Base-by-base conservation (phyloP, 2,113 vertebrate species). In the Scomber japonicus region DNA sequence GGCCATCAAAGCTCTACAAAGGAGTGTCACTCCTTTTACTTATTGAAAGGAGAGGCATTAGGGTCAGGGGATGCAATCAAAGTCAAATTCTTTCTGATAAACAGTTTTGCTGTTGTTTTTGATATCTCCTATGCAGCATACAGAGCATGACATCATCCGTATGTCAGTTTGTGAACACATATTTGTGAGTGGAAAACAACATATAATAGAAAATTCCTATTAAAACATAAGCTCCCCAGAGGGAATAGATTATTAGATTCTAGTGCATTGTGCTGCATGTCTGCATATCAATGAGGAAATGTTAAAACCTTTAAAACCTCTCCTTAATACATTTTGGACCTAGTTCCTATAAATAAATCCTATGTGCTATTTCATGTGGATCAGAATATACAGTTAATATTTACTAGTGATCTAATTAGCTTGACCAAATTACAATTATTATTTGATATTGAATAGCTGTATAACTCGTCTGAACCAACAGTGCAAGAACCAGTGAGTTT, bases 21-120 rank as follows among this genome's bases (percentile, higher is more conserved):
- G 5, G 40, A 10, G 21, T n/a, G 12, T 50, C 60, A 31, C 72
- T 51, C 83, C 60, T 73, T 73, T 17, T 2, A 44, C 49, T 72
- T 59, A 78, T 77, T 82, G 76, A 88, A 77, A 71, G 56, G n/a
- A 80, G 5, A 62, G n/a, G 30, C 72, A 70, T 63, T 55, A 46
- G 65, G 45, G 71, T 77, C 30, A 3, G 7, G 35, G 21, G 27
- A 57, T 71, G 16, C 3, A 80, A 69, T 77, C 27, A 71, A 61
- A 53, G 49, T 76, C 30, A 54, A 27, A 75, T 55, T 60, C 11
- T 54, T 19, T 71, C 46, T 71, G 54, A 69, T 73, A 30, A 49
- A 51, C 44, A 31, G 4, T 48, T 67, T 27, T 48, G 14, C 53
- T 51, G 16, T 56, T 16, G 13, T 14, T 63, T 73, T 45, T 71